Conservation (phyloP, 1,140 invertebrate species). For the Orussus abietinus region DNA sequence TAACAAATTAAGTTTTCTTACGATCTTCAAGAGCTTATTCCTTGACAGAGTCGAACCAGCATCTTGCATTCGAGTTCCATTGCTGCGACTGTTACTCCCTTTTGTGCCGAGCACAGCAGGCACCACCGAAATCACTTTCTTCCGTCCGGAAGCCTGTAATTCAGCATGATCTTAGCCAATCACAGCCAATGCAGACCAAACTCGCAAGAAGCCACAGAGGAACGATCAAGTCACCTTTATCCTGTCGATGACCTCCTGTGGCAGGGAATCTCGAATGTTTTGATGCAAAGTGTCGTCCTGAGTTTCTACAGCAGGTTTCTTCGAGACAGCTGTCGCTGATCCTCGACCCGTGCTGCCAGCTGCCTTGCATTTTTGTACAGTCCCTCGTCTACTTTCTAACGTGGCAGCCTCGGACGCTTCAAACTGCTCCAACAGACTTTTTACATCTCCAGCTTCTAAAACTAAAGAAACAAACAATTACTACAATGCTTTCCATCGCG, state of each 20-base stretch:
- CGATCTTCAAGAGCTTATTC: slow-evolving; percentile 43
- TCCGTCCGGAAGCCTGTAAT: slow-evolving; percentile 44
- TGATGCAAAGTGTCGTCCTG: slow-evolving; percentile 34
- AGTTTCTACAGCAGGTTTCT: slow-evolving; percentile 23
- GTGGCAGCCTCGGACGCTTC: slow-evolving; percentile 48
- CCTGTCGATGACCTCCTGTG: slow-evolving; percentile 52
- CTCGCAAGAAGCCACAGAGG: slow-evolving; percentile 1
- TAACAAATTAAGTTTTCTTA: slow-evolving; percentile 26
- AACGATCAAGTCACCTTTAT: slow-evolving; percentile 44
- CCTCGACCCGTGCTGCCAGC: not conserved
- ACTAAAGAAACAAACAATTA: too few relatives aligned
- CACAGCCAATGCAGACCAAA: slow-evolving; percentile 3
- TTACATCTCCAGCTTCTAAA: slow-evolving; percentile 53
- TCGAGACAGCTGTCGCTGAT: slow-evolving; percentile 4
- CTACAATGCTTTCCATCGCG: too few relatives aligned
- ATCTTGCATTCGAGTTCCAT: slow-evolving; percentile 42
- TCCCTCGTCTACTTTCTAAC: too few relatives aligned
- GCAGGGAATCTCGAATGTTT: slow-evolving; percentile 42
- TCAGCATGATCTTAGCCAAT: slow-evolving; percentile 12
- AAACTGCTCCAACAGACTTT: slow-evolving; percentile 57
- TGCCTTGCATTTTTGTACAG: not conserved
- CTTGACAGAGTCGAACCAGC: slow-evolving; percentile 32
- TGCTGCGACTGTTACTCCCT: slow-evolving; percentile 23
- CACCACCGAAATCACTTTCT: slow-evolving; percentile 51
- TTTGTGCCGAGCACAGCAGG: slow-evolving; percentile 45